Conservation (phyloP, 2,888 invertebrate genomes). For the Hyles lineata region DNA sequence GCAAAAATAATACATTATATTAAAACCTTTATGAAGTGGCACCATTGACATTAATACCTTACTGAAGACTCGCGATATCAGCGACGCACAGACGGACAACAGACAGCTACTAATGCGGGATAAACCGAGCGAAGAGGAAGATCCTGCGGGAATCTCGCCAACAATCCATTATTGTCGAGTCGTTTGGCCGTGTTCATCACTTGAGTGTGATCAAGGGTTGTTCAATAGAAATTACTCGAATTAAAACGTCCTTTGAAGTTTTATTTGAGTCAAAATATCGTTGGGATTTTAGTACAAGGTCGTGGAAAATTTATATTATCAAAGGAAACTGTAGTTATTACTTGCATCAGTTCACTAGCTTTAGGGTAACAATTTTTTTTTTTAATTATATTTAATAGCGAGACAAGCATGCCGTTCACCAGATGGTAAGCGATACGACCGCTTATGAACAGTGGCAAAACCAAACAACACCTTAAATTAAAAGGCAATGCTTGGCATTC, state of each 20-base stretch:
- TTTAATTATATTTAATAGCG: too few relatives aligned
- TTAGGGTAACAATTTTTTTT: too few relatives aligned
- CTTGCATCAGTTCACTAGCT: too few relatives aligned
- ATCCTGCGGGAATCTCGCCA: background rate
- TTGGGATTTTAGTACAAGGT: background rate
- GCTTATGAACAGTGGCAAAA: too few relatives aligned
- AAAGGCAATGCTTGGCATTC: too few relatives aligned
- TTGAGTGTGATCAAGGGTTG: background rate
- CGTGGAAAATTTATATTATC: background rate
- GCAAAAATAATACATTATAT: too few relatives aligned
- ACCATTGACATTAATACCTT: too few relatives aligned
- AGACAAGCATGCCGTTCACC: too few relatives aligned
- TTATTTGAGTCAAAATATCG: background rate
- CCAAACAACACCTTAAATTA: too few relatives aligned
- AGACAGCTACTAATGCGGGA: slow-evolving; percentile 4
- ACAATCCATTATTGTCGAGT: slow-evolving; percentile 9
- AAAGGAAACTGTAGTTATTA: too few relatives aligned
- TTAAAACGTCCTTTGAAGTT: background rate
- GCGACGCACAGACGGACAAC: slow-evolving; percentile 16
- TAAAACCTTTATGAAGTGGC: too few relatives aligned
- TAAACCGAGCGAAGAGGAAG: background rate
- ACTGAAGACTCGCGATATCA: background rate
- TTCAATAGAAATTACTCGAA: background rate
- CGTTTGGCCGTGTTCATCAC: background rate
- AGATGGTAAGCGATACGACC: too few relatives aligned